These are phyloP conservation scores for Andrena cerasifolii DNA, from an alignment of 1,140 invertebrate species.

Conservation along the genomic window DNA sequence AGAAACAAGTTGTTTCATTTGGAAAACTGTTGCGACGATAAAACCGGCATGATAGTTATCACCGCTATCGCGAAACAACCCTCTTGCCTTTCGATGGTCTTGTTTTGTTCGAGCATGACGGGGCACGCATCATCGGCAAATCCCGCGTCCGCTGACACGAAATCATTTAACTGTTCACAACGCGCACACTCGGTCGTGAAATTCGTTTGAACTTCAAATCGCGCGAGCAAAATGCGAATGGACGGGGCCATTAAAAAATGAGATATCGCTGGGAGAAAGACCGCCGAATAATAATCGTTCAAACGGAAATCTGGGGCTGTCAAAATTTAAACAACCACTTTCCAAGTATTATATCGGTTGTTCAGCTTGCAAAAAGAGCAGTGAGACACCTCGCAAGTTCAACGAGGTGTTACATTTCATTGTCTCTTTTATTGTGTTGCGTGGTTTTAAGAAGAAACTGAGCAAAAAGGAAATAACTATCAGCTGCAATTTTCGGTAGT, in stretches of 20 bases:
- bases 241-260: background rate
- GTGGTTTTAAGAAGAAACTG: too few species aligned
- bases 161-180: background rate
- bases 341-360: too few species aligned
- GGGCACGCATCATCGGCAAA: background rate
- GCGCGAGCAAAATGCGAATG: background rate
- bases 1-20: background rate
- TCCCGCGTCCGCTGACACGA: background rate
- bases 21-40: background rate
- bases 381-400: too few species aligned
- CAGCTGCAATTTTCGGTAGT: too few species aligned
- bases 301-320: background rate
- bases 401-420: too few species aligned
- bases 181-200: background rate
- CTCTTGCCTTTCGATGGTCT: background rate
- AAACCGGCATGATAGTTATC: slow-evolving; percentile 12
- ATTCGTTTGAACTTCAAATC: slow-evolving; percentile 38
- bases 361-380: too few species aligned
- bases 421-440: too few species aligned
- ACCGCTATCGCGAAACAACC: slow-evolving; percentile 10
- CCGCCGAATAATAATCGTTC: background rate
- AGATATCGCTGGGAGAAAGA: background rate
- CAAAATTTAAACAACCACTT: background rate
- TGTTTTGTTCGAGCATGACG: background rate
- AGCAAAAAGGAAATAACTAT: too few species aligned